A percentile compares a stretch with the other conserved stretches of the same genome.
Evolutionary conservation across 2,113 vertebrate genomes (phyloP).

Genomic region (Sylvia atricapilla): DNA sequence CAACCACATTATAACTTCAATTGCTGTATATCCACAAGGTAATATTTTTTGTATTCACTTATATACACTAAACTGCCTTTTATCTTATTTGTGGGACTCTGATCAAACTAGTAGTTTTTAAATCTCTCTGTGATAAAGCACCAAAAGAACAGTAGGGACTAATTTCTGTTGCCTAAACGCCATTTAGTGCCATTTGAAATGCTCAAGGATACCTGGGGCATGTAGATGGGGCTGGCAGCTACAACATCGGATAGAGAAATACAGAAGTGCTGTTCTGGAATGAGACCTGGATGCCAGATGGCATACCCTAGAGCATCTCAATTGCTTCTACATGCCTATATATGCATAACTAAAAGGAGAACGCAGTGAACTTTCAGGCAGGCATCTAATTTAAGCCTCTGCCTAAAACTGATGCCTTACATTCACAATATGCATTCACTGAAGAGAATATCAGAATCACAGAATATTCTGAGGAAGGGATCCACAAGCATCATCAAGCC

Average conservation of each 20-base stretch:
- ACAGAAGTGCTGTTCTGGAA: not conserved
- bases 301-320: not conserved
- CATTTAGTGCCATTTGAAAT: constrained; percentile 23
- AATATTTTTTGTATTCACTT: not conserved
- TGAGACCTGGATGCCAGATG: constrained; percentile 31
- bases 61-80: not conserved
- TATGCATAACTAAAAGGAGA: not conserved
- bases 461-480: not conserved
- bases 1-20: not conserved
- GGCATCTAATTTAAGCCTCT: not conserved
- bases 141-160: not conserved
- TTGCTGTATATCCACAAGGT: not conserved
- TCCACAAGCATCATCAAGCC: too few species aligned
- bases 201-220: not conserved
- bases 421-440: not conserved
- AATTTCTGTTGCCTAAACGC: not conserved
- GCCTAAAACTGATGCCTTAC: not conserved
- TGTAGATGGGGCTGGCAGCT: constrained; percentile 24
- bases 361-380: not conserved
- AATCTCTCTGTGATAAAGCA: constrained; percentile 1
- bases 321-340: not conserved
- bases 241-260: not conserved
- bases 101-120: not conserved
- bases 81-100: not conserved
- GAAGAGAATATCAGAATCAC: not conserved